Percentiles rank a stretch among this genome's conserved stretches.
These are phyloP conservation scores for Myotis vivesi DNA, from an alignment of 2,797 vertebrate genomes.

Conservation along the genomic window DNA sequence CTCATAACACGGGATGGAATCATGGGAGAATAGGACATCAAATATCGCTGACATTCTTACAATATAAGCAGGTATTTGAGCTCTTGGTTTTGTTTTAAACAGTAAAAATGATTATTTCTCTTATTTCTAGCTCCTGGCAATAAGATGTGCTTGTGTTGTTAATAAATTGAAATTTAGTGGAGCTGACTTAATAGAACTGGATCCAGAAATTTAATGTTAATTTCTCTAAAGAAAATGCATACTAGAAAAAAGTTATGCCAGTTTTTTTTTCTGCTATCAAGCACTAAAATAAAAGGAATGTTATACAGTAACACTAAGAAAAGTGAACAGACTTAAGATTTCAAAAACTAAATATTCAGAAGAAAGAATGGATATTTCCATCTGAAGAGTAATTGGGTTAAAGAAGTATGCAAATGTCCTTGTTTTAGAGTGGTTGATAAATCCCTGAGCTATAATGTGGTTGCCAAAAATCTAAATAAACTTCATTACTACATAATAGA, in stretches of 20 bases:
- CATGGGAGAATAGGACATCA: not conserved
- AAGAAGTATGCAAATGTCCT: slow-evolving; percentile 51
- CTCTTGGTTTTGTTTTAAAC: not conserved
- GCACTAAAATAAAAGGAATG: not conserved
- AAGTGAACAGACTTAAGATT: not conserved
- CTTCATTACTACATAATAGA: slow-evolving; percentile 75
- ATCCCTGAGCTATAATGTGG: slow-evolving; percentile 12
- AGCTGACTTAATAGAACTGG: not conserved
- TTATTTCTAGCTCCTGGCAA: not conserved
- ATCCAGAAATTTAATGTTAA: not conserved
- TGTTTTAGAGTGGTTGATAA: slow-evolving; percentile 58
- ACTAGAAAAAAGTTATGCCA: not conserved
- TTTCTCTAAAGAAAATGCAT: slow-evolving; percentile 13
- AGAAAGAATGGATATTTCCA: not conserved
- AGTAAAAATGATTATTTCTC: not conserved
- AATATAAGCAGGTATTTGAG: not conserved
- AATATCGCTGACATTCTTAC: not conserved
- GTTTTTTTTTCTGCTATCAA: not conserved
- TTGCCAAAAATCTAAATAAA: slow-evolving; percentile 72
- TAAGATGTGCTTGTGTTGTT: not conserved
- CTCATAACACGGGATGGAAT: not conserved
- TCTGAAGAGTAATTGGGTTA: slow-evolving; percentile 57
- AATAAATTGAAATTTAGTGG: slow-evolving; percentile 27
- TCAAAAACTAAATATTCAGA: slow-evolving; percentile 37
- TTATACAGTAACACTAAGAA: slow-evolving; percentile 33